Conservation (phyloP, 92 coral and sea anemone genomes). For the Phenganax marumi region DNA sequence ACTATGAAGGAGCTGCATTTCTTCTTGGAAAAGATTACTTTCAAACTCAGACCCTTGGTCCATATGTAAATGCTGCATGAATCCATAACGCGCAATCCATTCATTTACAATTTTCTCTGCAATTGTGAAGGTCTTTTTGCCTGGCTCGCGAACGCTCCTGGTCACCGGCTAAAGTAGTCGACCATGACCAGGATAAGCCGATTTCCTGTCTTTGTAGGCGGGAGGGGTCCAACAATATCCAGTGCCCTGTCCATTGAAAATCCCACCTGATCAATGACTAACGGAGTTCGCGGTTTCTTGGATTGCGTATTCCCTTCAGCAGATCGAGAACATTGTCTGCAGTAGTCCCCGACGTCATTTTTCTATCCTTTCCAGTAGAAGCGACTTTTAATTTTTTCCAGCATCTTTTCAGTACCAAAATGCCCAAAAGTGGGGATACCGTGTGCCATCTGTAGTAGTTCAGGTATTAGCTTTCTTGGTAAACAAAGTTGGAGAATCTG, state of each 20-base stretch:
- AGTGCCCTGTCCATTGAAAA: too few relatives aligned
- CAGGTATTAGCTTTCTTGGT: constrained; percentile 28
- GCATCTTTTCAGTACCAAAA: constrained; percentile 34
- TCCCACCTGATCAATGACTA: not conserved
- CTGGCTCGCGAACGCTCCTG: too few relatives aligned
- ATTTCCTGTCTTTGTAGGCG: too few relatives aligned
- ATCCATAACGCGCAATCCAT: too few relatives aligned
- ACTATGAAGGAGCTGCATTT: not conserved
- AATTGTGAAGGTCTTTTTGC: too few relatives aligned
- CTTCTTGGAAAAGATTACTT: constrained; percentile 11
- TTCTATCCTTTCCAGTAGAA: constrained; percentile 13
- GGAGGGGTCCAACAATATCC: too few relatives aligned
- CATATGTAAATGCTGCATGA: not conserved
- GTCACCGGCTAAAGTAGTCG: too few relatives aligned
- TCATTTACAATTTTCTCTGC: too few relatives aligned
- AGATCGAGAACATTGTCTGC: constrained; percentile 40
- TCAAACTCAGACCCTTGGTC: constrained; percentile 36
- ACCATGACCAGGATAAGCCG: too few relatives aligned
- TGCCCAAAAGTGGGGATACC: constrained; percentile 46
- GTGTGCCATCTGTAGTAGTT: constrained; percentile 34
- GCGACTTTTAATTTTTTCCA: constrained; percentile 31
- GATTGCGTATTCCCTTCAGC: constrained; percentile 45
- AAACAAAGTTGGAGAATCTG: constrained; percentile 28
- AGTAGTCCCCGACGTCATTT: constrained; percentile 6
- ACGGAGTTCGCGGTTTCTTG: constrained; percentile 31